Evolutionary conservation across 1,140 invertebrate species (phyloP).

Genomic region (Drosophila serrata): DNA sequence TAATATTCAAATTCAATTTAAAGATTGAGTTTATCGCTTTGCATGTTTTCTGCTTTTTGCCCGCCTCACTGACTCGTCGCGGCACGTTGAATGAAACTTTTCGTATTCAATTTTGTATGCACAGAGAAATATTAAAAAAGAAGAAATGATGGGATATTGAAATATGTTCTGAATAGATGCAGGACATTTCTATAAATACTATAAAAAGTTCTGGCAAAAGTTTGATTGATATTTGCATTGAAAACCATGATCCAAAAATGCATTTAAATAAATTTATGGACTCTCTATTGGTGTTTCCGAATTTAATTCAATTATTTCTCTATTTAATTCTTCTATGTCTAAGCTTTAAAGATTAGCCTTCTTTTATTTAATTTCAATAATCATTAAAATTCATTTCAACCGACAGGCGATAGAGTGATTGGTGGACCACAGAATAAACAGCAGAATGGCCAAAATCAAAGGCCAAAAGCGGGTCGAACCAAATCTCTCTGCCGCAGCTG

Average conservation of each 20-base stretch:
- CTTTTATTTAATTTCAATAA: constrained; percentile 48
- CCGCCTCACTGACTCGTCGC: constrained; percentile 31
- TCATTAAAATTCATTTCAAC: constrained; percentile 35
- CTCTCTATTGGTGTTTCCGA: background rate
- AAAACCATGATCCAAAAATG: background rate
- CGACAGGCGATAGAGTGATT: constrained; percentile 4
- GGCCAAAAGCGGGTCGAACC: constrained; percentile 22
- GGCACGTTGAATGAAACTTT: constrained; percentile 23
- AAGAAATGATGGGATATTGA: background rate
- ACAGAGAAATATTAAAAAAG: constrained; percentile 1
- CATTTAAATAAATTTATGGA: background rate
- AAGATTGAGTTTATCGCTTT: constrained; percentile 78
- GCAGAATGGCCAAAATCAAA: constrained; percentile 63
- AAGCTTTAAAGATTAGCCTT: background rate
- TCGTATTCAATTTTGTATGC: constrained; percentile 30
- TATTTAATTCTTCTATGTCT: background rate
- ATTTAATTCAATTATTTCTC: background rate
- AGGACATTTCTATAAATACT: constrained; percentile 1
- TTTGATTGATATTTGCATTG: background rate
- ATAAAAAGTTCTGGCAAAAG: background rate
- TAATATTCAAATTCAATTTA: constrained; percentile 84
- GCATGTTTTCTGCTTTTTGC: constrained; percentile 73
- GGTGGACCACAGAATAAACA: constrained; percentile 62
- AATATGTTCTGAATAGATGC: background rate
- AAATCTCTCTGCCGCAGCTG: constrained; percentile 56